Evolutionary conservation across 1,140 invertebrate species (phyloP).

Genomic region (Drosophila funebris): DNA sequence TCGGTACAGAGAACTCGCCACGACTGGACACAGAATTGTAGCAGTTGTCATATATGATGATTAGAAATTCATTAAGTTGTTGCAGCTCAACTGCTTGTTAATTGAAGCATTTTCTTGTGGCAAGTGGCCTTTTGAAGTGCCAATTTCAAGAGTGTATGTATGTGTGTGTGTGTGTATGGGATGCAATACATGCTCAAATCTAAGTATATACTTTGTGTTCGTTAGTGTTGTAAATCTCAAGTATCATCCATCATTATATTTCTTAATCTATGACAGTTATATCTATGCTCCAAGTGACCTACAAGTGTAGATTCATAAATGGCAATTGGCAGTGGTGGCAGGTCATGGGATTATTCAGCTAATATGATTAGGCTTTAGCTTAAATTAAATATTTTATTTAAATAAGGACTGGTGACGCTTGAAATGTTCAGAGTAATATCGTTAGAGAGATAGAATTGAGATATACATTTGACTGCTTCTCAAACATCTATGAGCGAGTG

Average conservation of each 20-base stretch:
- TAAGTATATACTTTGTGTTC: not conserved
- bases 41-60: slow-evolving; percentile 45
- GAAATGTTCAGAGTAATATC: no score
- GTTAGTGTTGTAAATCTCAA: not conserved
- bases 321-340: not conserved
- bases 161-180: not conserved
- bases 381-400: no score
- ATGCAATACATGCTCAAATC: not conserved
- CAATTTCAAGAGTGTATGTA: not conserved
- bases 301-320: not conserved
- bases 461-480: no score
- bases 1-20: not conserved
- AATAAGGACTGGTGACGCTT: no score
- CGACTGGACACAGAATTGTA: not conserved
- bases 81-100: slow-evolving; percentile 39
- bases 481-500: no score
- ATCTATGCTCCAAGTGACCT: not conserved
- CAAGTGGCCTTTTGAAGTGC: slow-evolving; percentile 16
- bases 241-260: slow-evolving; percentile 2
- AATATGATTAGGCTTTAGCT: no score
- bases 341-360: not conserved
- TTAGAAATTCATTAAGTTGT: slow-evolving; percentile 49
- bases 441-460: no score
- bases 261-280: not conserved
- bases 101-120: slow-evolving; percentile 29